Base-by-base conservation (phyloP, 2,113 vertebrate species). In the Myotis davidii region DNA sequence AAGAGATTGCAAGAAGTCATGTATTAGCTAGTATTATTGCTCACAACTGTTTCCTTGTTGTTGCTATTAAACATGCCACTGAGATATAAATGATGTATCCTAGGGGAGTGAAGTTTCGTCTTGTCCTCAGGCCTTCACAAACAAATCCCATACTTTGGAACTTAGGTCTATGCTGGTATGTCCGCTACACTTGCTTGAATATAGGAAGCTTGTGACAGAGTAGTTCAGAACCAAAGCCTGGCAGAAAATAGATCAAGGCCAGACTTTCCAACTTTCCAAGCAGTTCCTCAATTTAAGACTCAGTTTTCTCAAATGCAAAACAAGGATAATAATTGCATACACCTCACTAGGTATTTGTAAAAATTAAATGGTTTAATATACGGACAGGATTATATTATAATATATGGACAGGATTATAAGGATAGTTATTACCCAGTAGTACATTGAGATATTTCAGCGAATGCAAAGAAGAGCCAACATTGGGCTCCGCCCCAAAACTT, bases 1-100 rank as follows among this genome's bases (percentile, higher is more conserved):
- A 77, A 87, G 50, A 65, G 29, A 84, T 72, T 50, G 32, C 3
- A 23, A 72, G 67, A 82, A 95, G 56, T 91, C 64, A 59, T 20
- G 21, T 59, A 42, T 61, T 79, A 54, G 18, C 9, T 72, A 23
- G 29, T 81, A 52, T 29, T 79, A 72, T 85, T 59, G 21, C 50
- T 92, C 34, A 85, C 54, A 92, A 82, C 42, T 96, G 70, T 88
- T 96, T 81, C 70, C 69, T 95, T 79, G 18, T 39, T 65, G 87
- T 59, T 85, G 65, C 65, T 67, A 76, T 77, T 85, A 88, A 93
- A 48, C 9, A 42, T 34, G 42, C 29, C 94, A 45, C 21, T 76
- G 45, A 34, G 29, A 90, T 69, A 64, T 67, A 64, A 89, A 65
- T 12, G 29, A 52, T n/a, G 6, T 65, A 37, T 72, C 32, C 29